Conservation (phyloP, 2,797 vertebrate genomes). For the Hemitrygon akajei region DNA sequence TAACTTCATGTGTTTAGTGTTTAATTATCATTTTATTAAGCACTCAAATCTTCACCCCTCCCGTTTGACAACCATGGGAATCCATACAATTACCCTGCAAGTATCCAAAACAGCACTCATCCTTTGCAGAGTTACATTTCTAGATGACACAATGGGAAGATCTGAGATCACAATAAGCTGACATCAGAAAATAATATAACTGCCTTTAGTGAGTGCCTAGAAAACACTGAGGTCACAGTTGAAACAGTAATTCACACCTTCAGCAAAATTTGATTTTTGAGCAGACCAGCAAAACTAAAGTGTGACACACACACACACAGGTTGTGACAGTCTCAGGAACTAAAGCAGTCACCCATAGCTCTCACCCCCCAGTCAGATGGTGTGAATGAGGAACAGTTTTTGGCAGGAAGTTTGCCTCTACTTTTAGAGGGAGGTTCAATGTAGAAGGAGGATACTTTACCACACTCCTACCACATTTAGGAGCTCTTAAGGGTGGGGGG, state of each 20-base stretch:
- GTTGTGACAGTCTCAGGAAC: neutral
- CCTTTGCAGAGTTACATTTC: neutral
- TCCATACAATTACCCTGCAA: neutral
- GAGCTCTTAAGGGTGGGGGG: neutral
- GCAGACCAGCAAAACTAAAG: neutral
- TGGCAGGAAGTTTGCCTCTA: conserved; percentile 25
- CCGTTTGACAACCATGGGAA: neutral
- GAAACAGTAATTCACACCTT: neutral
- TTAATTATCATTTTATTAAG: neutral
- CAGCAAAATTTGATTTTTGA: neutral
- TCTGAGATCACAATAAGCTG: conserved; percentile 3
- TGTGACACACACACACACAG: neutral
- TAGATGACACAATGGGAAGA: neutral
- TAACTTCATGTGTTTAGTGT: too few species aligned
- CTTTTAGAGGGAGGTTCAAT: neutral
- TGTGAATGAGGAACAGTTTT: conserved; percentile 20
- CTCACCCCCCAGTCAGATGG: neutral
- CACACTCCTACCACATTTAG: neutral
- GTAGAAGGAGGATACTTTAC: neutral
- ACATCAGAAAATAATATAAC: conserved; percentile 9
- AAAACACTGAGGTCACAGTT: neutral
- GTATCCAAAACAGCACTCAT: neutral
- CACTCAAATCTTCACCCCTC: neutral
- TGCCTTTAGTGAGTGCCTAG: neutral
- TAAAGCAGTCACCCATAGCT: neutral